A percentile compares a stretch with the other conserved stretches of the same genome.
Evolutionary conservation across 2,113 vertebrate genomes (phyloP).

Genomic region (Shinisaurus crocodilurus): DNA sequence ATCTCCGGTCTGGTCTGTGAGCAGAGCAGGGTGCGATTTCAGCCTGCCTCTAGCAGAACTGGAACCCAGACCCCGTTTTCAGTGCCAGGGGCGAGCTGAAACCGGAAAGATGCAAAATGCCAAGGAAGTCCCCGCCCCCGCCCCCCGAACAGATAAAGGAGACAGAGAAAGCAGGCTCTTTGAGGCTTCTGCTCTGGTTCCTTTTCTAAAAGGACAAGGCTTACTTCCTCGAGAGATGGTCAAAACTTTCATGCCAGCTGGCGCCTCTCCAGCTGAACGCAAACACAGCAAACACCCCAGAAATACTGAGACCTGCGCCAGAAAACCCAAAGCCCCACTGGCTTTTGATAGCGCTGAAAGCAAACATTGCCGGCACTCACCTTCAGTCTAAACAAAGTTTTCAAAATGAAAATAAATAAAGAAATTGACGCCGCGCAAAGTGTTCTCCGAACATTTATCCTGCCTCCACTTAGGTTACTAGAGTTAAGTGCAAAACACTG

Average conservation of each 20-base stretch:
- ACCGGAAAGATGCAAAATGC: neutral
- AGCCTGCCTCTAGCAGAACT: too few relatives aligned
- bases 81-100: too few relatives aligned
- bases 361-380: neutral
- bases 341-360: neutral
- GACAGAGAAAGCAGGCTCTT: neutral
- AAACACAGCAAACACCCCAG: neutral
- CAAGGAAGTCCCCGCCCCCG: too few relatives aligned
- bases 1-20: too few relatives aligned
- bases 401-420: neutral
- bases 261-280: neutral
- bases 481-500: neutral
- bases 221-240: neutral
- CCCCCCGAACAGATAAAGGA: neutral
- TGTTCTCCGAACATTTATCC: neutral
- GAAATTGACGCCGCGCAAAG: neutral
- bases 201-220: neutral
- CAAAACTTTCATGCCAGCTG: neutral
- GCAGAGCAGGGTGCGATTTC: too few relatives aligned
- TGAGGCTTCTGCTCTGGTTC: neutral
- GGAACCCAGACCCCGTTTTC: neutral
- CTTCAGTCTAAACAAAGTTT: neutral
- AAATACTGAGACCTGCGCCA: neutral
- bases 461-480: neutral
- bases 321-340: neutral